Evolutionary conservation across 35 echinoderm and acorn worm species (phyloP).

Genomic region (Nesometra sesokonis): DNA sequence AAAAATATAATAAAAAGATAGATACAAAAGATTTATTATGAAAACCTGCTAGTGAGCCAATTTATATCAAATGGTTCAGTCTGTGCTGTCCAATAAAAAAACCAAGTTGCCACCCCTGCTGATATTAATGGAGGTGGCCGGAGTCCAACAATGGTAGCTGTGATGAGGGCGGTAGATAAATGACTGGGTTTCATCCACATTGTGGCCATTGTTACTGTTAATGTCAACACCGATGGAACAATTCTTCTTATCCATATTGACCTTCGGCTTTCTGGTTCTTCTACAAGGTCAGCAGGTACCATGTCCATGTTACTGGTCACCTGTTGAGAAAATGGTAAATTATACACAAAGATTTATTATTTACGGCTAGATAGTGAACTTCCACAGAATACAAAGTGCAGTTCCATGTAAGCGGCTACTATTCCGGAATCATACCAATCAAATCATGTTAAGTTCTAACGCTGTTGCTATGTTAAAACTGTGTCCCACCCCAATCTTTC

Average conservation of each 20-base stretch:
- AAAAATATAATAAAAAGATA: too few species aligned
- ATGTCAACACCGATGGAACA: background rate
- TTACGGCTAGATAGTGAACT: too few species aligned
- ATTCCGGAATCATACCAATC: too few species aligned
- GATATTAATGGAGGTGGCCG: background rate
- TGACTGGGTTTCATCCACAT: background rate
- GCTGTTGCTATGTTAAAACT: too few species aligned
- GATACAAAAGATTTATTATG: background rate
- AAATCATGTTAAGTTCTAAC: too few species aligned
- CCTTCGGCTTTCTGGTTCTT: background rate
- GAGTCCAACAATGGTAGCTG: background rate
- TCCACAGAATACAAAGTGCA: too few species aligned
- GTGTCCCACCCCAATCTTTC: too few species aligned
- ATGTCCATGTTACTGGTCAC: background rate
- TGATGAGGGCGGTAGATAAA: background rate
- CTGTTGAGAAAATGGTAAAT: background rate
- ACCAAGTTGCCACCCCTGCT: background rate
- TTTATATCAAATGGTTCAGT: background rate
- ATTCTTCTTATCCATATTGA: background rate
- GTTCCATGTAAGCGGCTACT: too few species aligned
- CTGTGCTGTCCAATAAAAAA: background rate
- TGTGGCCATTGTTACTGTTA: background rate
- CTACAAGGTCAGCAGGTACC: background rate
- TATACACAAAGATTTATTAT: too few species aligned
- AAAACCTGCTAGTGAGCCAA: background rate